Conservation (phyloP, 2,797 vertebrate genomes). For the Phalloptychus januarius region DNA sequence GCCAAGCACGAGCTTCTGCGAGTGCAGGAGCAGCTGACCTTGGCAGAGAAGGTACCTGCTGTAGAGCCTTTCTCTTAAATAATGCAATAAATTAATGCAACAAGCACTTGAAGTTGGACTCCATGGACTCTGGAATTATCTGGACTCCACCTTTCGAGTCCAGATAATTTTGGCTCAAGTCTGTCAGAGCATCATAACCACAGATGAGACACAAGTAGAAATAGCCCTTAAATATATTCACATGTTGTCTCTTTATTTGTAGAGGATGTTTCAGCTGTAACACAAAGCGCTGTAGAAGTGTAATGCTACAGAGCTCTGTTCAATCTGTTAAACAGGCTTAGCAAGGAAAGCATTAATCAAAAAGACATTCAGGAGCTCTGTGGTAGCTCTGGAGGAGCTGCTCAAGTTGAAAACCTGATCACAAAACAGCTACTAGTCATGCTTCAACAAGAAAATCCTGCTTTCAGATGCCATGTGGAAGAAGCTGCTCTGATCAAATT, state of each 20-base stretch:
- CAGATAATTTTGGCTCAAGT: neutral
- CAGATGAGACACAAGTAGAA: neutral
- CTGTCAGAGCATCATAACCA: neutral
- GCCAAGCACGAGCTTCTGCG: conserved; percentile 92
- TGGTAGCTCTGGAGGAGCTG: too few relatives aligned
- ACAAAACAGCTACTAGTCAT: neutral
- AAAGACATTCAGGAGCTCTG: too few relatives aligned
- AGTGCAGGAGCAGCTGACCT: conserved; percentile 89
- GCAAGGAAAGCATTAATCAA: too few relatives aligned
- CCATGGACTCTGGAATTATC: too few relatives aligned
- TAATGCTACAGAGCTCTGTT: too few relatives aligned
- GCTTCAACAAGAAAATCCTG: neutral
- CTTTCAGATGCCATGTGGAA: neutral
- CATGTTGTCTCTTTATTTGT: neutral
- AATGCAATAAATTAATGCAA: neutral
- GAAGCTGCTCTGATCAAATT: neutral
- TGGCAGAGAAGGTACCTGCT: conserved; percentile 91
- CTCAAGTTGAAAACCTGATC: neutral
- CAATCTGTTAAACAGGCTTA: too few relatives aligned
- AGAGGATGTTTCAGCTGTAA: neutral
- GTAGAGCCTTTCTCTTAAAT: neutral
- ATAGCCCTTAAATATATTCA: neutral
- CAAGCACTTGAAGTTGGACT: neutral
- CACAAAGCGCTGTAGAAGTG: neutral
- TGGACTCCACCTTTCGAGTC: neutral